Percentiles rank a stretch among this genome's conserved stretches.
Conservation (phyloP, 2,113 vertebrate species). For the Ailurus styani region DNA sequence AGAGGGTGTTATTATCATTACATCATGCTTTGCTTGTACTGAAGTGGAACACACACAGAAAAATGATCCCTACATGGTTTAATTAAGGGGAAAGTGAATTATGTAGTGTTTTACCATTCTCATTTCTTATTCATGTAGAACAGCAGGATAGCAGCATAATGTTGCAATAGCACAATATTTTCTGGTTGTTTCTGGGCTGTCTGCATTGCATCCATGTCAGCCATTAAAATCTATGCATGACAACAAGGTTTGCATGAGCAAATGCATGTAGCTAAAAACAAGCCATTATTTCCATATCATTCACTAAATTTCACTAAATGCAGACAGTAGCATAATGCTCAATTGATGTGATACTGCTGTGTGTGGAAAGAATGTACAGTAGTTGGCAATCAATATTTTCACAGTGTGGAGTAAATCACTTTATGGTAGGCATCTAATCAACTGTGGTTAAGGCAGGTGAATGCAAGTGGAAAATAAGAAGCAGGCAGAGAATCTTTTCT, state of each 20-base stretch:
- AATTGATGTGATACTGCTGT: conserved; percentile 60
- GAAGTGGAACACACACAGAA: conserved; percentile 73
- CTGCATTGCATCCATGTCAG: conserved; percentile 85
- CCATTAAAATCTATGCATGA: conserved; percentile 83
- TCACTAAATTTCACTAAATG: conserved; percentile 73
- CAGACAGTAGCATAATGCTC: conserved; percentile 65
- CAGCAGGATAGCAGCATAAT: conserved; percentile 84
- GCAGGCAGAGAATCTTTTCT: conserved; percentile 42
- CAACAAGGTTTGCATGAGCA: conserved; percentile 82
- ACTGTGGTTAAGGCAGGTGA: conserved; percentile 53
- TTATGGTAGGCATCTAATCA: conserved; percentile 42
- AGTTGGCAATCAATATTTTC: conserved; percentile 57
- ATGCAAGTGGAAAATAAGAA: conserved; percentile 35
- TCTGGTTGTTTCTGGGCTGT: conserved; percentile 90
- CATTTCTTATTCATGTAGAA: conserved; percentile 88
- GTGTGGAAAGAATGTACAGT: conserved; percentile 44
- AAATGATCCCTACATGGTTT: conserved; percentile 67
- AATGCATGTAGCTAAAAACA: conserved; percentile 77
- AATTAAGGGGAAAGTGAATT: conserved; percentile 77
- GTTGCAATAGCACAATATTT: conserved; percentile 83
- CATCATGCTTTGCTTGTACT: conserved; percentile 74
- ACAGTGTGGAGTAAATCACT: conserved; percentile 49
- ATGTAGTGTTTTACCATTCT: conserved; percentile 82
- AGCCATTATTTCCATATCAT: conserved; percentile 76
- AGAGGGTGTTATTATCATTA: conserved; percentile 60